These are phyloP conservation scores for Orthonyx spaldingii DNA, from an alignment of 2,113 vertebrate species.

Conservation along the genomic window DNA sequence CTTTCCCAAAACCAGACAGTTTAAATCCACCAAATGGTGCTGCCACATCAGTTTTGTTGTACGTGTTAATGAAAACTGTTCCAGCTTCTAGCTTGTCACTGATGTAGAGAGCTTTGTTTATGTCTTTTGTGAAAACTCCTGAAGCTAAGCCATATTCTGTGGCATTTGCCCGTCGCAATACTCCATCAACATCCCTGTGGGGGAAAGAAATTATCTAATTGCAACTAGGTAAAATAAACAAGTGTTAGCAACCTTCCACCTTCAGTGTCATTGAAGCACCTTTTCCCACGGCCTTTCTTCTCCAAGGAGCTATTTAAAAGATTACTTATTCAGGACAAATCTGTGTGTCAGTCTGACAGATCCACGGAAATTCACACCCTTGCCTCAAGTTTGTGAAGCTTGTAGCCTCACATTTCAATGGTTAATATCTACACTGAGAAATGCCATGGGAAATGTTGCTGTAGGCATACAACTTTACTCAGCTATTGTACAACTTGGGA, in stretches of 20 bases:
- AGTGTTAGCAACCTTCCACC: not conserved
- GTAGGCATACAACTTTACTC: not conserved
- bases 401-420: not conserved
- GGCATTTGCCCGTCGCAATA: slow-evolving; percentile 86
- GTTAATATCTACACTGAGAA: not conserved
- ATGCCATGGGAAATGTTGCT: not conserved
- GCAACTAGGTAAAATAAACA: not conserved
- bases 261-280: not conserved
- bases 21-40: slow-evolving; percentile 96
- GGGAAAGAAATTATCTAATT: not conserved
- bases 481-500: not conserved
- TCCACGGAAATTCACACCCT: not conserved
- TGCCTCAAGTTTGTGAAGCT: not conserved
- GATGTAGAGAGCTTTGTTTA: slow-evolving; percentile 93
- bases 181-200: slow-evolving; percentile 84
- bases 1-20: slow-evolving; percentile 96
- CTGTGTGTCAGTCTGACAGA: not conserved
- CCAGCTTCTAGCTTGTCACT: slow-evolving; percentile 92
- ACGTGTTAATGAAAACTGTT: slow-evolving; percentile 96
- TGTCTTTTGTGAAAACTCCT: slow-evolving; percentile 92
- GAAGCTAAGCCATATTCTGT: slow-evolving; percentile 95
- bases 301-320: not conserved
- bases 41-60: slow-evolving; percentile 97
- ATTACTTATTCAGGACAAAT: not conserved
- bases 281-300: not conserved